Evolutionary conservation across 2,113 vertebrate species (phyloP).

Genomic region (Eudorcas thomsonii): DNA sequence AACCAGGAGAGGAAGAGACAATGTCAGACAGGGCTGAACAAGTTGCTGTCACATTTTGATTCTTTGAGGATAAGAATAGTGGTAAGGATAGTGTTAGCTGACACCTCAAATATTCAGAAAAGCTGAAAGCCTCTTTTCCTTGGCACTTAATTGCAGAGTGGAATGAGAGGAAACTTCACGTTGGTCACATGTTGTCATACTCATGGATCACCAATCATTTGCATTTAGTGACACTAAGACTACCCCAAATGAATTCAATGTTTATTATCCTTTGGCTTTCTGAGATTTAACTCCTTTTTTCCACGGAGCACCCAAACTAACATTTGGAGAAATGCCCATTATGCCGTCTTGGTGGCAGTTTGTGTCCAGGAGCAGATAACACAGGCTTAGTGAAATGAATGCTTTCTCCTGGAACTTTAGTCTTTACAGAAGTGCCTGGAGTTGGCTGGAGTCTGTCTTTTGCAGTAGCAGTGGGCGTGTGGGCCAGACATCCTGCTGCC

Average conservation of each 20-base stretch:
- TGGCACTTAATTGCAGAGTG: neutral
- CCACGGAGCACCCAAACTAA: neutral
- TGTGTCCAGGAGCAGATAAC: neutral
- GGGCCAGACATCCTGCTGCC: neutral
- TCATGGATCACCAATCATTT: neutral
- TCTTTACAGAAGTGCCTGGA: neutral
- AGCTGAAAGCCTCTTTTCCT: neutral
- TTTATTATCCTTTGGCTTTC: neutral
- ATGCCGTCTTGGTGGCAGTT: neutral
- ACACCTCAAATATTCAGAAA: neutral
- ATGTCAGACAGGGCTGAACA: neutral
- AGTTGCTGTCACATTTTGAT: neutral
- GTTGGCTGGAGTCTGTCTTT: neutral
- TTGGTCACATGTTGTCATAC: neutral
- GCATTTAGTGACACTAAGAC: neutral
- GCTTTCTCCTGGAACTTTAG: neutral
- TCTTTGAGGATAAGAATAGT: neutral
- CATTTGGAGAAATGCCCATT: neutral
- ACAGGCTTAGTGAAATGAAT: neutral
- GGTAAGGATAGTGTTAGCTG: neutral
- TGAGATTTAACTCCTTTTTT: neutral
- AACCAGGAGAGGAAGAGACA: neutral
- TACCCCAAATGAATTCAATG: neutral
- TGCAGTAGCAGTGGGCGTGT: neutral
- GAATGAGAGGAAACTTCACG: neutral